Evolutionary conservation across 2,888 invertebrate genomes (phyloP).

Genomic region (Apotomis turbidana): DNA sequence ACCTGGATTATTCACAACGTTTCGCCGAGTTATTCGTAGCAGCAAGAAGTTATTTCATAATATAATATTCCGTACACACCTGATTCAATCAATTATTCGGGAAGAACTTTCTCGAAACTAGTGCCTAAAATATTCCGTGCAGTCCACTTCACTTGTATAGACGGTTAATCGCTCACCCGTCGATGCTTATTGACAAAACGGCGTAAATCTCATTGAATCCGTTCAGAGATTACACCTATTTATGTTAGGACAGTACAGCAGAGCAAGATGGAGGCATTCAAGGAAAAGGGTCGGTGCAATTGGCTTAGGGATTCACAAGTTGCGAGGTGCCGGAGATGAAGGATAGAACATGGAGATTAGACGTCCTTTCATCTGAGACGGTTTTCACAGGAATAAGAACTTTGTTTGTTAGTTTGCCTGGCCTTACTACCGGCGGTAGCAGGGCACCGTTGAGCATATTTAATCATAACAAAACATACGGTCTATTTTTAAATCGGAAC

Average conservation of each 20-base stretch:
- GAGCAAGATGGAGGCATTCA: slow-evolving; percentile 19
- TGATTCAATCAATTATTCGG: neutral
- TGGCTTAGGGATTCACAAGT: slow-evolving; percentile 28
- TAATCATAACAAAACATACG: too few species aligned
- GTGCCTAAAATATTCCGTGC: slow-evolving; percentile 26
- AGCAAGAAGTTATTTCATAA: too few species aligned
- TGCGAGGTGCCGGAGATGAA: slow-evolving; percentile 20
- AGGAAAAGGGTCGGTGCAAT: slow-evolving; percentile 23
- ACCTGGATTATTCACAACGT: too few species aligned
- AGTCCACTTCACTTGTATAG: slow-evolving; percentile 24
- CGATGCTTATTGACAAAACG: neutral
- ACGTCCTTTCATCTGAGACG: neutral
- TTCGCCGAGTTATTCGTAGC: too few species aligned
- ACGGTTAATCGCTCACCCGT: slow-evolving; percentile 23
- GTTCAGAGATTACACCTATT: neutral
- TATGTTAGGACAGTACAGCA: neutral
- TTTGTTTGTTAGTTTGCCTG: too few species aligned
- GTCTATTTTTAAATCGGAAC: too few species aligned
- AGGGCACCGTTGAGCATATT: too few species aligned
- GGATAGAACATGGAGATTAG: slow-evolving; percentile 7
- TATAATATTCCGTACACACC: neutral
- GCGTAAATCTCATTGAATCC: neutral
- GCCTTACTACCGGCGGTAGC: too few species aligned
- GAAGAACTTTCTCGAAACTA: neutral
- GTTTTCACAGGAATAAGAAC: neutral